Percentiles rank a stretch among this genome's conserved stretches.
Conservation (phyloP, 2,797 vertebrate genomes). For the Hybognathus amarus region DNA sequence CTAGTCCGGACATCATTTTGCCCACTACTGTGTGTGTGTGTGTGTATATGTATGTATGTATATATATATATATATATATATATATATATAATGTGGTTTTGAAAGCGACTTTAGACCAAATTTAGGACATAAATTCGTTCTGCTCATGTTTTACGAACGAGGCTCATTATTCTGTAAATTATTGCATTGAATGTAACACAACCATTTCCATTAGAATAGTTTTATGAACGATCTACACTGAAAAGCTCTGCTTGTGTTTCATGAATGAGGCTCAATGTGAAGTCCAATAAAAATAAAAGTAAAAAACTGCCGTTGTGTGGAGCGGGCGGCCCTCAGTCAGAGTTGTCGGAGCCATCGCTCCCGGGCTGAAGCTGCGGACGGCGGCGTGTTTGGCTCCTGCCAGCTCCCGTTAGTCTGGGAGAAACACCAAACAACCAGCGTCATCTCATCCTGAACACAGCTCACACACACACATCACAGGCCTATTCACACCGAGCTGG, state of each 20-base stretch:
- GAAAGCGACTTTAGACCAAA: no score
- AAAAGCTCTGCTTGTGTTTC: constrained; percentile 7
- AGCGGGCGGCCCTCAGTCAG: constrained; percentile 81
- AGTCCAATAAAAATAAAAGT: constrained; percentile 22
- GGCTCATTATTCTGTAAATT: background rate
- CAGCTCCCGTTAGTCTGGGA: constrained; percentile 87
- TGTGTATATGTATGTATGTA: no score
- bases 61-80: no score
- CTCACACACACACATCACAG: background rate
- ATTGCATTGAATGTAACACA: background rate
- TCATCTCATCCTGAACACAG: background rate
- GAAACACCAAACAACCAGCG: background rate
- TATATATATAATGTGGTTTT: no score
- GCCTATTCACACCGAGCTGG: background rate
- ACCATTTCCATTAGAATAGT: background rate
- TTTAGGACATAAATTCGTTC: background rate
- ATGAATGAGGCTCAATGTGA: background rate
- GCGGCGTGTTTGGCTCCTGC: constrained; percentile 86
- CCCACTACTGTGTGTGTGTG: no score
- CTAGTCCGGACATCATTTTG: no score
- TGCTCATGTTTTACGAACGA: background rate
- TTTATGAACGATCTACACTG: background rate
- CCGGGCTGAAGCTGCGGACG: constrained; percentile 84
- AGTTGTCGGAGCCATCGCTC: constrained; percentile 89
- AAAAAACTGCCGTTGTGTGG: constrained; percentile 70